Percentiles rank a stretch among this genome's conserved stretches.
Evolutionary conservation across 2,888 invertebrate species (phyloP).

Genomic region (Trisateles emortualis): DNA sequence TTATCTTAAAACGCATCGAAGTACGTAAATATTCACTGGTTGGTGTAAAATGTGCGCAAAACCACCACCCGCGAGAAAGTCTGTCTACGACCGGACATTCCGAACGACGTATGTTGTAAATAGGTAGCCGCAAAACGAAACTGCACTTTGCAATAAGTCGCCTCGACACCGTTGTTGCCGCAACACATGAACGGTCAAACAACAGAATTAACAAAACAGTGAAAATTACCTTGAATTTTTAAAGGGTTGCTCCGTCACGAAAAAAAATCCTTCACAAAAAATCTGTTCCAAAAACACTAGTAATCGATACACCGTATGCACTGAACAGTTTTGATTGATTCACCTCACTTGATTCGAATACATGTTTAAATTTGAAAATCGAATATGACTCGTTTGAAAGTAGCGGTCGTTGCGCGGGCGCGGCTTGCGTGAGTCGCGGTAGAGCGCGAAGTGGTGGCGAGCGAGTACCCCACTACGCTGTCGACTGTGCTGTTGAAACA

Average conservation of each 20-base stretch:
- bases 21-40: slow-evolving; percentile 39
- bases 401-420: slow-evolving; percentile 69
- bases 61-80: slow-evolving; percentile 66
- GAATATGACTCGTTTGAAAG: slow-evolving; percentile 54
- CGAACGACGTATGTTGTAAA: slow-evolving; percentile 73
- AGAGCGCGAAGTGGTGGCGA: slow-evolving; percentile 67
- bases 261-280: slow-evolving; percentile 68
- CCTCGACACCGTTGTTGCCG: slow-evolving; percentile 61
- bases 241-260: slow-evolving; percentile 62
- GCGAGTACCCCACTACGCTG: slow-evolving; percentile 70
- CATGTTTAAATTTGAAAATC: slow-evolving; percentile 70
- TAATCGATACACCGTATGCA: slow-evolving; percentile 53
- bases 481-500: slow-evolving; percentile 65
- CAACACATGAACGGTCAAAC: slow-evolving; percentile 51
- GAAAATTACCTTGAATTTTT: slow-evolving; percentile 70
- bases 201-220: slow-evolving; percentile 46
- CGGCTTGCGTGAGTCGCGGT: slow-evolving; percentile 69
- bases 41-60: slow-evolving; percentile 52
- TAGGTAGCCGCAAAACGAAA: slow-evolving; percentile 69
- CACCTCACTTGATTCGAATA: slow-evolving; percentile 79
- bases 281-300: slow-evolving; percentile 59
- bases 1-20: slow-evolving; percentile 13
- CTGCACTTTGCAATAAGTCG: slow-evolving; percentile 69
- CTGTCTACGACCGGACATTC: slow-evolving; percentile 60
- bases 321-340: slow-evolving; percentile 55